Conservation (phyloP, 2,797 vertebrate species). For the Pangasius larnaudii region DNA sequence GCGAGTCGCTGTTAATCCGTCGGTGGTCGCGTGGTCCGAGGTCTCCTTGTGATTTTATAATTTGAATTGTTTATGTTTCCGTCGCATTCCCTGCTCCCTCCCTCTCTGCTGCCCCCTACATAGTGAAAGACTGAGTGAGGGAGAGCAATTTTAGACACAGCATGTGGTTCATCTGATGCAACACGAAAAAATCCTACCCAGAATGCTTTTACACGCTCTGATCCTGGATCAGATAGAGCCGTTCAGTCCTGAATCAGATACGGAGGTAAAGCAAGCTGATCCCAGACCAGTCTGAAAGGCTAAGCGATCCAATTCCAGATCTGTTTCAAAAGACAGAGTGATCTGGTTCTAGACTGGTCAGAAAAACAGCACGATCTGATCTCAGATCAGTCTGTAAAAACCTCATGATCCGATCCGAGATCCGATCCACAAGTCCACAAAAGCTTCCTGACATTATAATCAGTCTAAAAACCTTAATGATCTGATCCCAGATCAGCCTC, state of each 20-base stretch:
- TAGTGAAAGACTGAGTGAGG: neutral
- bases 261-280: neutral
- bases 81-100: neutral
- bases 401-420: neutral
- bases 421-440: too few relatives aligned
- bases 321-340: neutral
- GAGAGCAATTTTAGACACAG: constrained; percentile 17
- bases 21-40: neutral
- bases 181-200: constrained; percentile 25
- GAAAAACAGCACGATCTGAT: neutral
- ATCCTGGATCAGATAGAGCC: neutral
- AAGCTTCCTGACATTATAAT: neutral
- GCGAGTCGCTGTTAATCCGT: neutral
- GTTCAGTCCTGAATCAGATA: neutral
- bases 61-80: neutral
- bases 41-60: neutral
- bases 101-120: constrained; percentile 11
- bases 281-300: neutral
- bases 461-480: neutral
- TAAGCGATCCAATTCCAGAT: neutral
- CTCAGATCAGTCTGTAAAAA: neutral
- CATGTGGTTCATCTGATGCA: constrained; percentile 28
- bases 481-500: neutral
- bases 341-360: neutral
- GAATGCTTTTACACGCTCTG: constrained; percentile 1